phyloP scores from a whole-genome alignment of 2,113 vertebrate species.

The Thalassarche chlororhynchos region DNA sequence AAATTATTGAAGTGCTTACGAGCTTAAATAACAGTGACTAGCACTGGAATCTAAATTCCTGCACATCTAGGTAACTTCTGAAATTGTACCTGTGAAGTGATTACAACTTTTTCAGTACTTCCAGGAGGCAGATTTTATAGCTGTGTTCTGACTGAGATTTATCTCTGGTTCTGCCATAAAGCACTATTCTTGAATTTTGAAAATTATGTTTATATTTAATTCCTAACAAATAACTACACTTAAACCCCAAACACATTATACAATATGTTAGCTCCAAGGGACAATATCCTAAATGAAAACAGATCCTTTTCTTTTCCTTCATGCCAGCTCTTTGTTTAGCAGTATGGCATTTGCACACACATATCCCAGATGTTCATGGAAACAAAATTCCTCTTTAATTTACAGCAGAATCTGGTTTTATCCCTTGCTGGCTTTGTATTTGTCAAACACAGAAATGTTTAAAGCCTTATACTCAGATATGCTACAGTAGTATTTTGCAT shows the following conservation, averaged over 20 bases:
- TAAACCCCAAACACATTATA: conserved; percentile 34
- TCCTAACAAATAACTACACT: conserved; percentile 5
- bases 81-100: neutral
- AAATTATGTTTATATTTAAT: conserved; percentile 30
- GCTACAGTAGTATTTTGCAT: neutral
- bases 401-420: conserved; percentile 33
- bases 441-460: neutral
- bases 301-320: conserved; percentile 51
- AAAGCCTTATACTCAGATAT: neutral
- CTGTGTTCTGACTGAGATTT: neutral
- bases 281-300: conserved; percentile 64
- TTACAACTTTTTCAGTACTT: neutral
- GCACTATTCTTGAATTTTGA: neutral
- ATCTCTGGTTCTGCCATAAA: neutral
- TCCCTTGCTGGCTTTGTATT: conserved; percentile 24
- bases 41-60: neutral
- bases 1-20: neutral
- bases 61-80: neutral
- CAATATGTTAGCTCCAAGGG: conserved; percentile 27
- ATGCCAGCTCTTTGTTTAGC: conserved; percentile 60
- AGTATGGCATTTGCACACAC: neutral
- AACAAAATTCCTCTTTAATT: conserved; percentile 42
- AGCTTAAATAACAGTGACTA: neutral
- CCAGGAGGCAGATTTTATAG: neutral
- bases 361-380: conserved; percentile 47